Conservation (phyloP, 2,888 invertebrate genomes). For the Callimorpha dominula region DNA sequence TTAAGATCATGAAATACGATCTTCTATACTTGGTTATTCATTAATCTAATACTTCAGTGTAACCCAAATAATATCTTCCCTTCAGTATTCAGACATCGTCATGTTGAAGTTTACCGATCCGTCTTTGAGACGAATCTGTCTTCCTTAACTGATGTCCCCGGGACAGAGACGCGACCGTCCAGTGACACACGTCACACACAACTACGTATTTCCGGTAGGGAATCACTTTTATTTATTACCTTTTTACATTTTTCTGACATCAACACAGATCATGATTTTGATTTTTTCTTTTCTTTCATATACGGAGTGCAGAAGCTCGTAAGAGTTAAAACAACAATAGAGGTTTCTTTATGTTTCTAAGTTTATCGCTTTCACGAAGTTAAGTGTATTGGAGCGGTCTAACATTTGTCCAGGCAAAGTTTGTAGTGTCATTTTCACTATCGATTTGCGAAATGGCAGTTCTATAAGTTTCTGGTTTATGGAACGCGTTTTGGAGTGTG, state of each 20-base stretch:
- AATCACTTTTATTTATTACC: conserved; percentile 67
- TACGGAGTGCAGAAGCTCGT: conserved; percentile 36
- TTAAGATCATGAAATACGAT: background rate
- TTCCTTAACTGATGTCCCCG: conserved; percentile 37
- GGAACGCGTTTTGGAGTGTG: conserved; percentile 11
- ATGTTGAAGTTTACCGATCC: conserved; percentile 30
- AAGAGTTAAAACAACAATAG: conserved; percentile 30
- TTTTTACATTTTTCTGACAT: conserved; percentile 58
- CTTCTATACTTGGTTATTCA: background rate
- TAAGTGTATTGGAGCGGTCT: conserved; percentile 42
- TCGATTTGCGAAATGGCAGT: conserved; percentile 27
- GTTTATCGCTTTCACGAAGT: conserved; percentile 35
- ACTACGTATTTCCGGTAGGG: conserved; percentile 65
- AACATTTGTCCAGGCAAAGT: conserved; percentile 27
- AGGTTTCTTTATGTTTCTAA: conserved; percentile 35
- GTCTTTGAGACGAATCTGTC: conserved; percentile 48
- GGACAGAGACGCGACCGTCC: conserved; percentile 40
- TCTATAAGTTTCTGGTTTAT: conserved; percentile 32
- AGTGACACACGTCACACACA: conserved; percentile 61
- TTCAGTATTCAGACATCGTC: conserved; percentile 24
- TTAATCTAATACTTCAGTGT: conserved; percentile 1
- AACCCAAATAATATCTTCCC: conserved; percentile 32
- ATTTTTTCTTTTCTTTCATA: conserved; percentile 35
- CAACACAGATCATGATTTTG: conserved; percentile 46
- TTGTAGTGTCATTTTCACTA: conserved; percentile 27